Evolutionary conservation across 2,113 vertebrate species (phyloP).

Genomic region (Podocnemis expansa): DNA sequence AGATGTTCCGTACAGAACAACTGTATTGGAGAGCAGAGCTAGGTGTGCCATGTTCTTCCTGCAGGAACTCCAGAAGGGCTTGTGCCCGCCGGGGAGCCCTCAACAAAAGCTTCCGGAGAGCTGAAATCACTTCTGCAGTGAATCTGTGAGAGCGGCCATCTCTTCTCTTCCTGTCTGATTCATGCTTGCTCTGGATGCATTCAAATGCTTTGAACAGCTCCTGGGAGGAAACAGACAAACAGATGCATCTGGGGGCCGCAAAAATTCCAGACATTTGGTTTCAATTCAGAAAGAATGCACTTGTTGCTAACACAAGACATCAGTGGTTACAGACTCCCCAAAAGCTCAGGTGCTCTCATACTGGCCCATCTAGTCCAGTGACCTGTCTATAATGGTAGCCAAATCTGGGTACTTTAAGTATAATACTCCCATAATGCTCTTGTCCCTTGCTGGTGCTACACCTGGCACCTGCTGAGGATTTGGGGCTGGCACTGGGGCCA

Average conservation of each 20-base stretch:
- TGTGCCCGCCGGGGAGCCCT: slow-evolving; percentile 81
- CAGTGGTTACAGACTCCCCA: background rate
- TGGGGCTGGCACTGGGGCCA: too few relatives aligned
- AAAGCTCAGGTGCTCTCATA: background rate
- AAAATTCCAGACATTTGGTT: background rate
- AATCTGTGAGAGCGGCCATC: slow-evolving; percentile 61
- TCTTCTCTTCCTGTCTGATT: slow-evolving; percentile 45
- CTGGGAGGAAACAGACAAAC: slow-evolving; percentile 72
- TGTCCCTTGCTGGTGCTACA: too few relatives aligned
- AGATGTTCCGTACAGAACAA: slow-evolving; percentile 78
- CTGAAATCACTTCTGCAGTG: slow-evolving; percentile 78
- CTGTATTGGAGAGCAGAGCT: slow-evolving; percentile 3
- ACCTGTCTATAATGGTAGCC: background rate
- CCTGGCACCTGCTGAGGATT: too few relatives aligned
- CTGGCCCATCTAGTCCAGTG: background rate
- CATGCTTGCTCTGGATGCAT: slow-evolving; percentile 45
- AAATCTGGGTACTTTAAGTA: background rate
- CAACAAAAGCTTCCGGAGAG: slow-evolving; percentile 81
- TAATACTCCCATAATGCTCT: background rate
- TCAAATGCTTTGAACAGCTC: slow-evolving; percentile 86
- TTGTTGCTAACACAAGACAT: background rate
- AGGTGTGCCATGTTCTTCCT: slow-evolving; percentile 40
- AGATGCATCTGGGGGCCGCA: background rate
- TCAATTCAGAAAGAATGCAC: background rate
- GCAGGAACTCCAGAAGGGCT: slow-evolving; percentile 84